Evolutionary conservation across 1,140 invertebrate species (phyloP), one percentile per base, ranked within the genome.

Genomic region (Drosophila triauraria): DNA sequence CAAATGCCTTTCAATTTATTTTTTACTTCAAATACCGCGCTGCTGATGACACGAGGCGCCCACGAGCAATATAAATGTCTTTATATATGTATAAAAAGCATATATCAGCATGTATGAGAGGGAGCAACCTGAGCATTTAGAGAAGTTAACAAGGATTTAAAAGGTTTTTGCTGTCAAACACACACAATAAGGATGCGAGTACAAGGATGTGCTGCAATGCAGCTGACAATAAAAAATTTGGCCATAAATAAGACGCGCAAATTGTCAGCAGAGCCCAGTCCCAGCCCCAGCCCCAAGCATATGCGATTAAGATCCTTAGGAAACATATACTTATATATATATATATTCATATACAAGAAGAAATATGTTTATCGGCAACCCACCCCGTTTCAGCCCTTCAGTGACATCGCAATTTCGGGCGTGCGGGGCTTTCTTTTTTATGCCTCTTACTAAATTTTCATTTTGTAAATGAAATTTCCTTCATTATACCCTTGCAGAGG

Each of bases 141-240:
- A 75, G 71, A 91, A 91, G 78, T 91, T 91, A 91, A 91, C 87
- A 91, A 82, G 87, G 88, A 91, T 91, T 91, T 91, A 91, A 91
- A 91, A 91, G 88, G 88, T 87, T 91, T 91, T 91, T 70, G 56
- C 88, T 91, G 87, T 91, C 87, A 91, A 82, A 72, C 81, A 56
- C 82, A 81, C 75, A 72, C 65, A 82, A 51, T 43, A 20, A 59
- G 53, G 17, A 51, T 35, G 35, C 40, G 20, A 50, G 53, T 35
- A 67, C 58, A 75, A 75, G 61, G 75, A 65, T 69, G 72, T 71
- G 62, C 62, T 67, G 71, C 68, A 84, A 75, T 86, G 80, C 75
- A 82, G 42, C 65, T 83, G 87, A 83, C 78, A 81, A 85, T 90
- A 81, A 79, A 88, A 86, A 87, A 76, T 58, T 47, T 63, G 54